These are phyloP conservation scores for Aphrocallistes beatrix DNA, from an alignment of 37 sponge, comb jelly and placozoan genomes.

Conservation along the genomic window DNA sequence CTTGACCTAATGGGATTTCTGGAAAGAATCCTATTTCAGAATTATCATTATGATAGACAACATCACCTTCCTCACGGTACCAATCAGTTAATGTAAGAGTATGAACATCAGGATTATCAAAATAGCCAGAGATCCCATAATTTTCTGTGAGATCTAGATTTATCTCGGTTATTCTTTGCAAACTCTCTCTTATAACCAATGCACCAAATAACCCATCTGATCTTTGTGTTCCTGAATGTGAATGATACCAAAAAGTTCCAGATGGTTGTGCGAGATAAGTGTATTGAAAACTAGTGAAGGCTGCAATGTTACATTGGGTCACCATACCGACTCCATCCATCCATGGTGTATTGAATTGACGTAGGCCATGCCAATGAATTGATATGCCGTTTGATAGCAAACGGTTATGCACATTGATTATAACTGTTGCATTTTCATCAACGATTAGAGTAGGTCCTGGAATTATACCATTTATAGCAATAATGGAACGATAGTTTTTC, in stretches of 20 bases:
- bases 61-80: slow-evolving; percentile 22
- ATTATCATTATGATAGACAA: not conserved
- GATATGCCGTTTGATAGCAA: slow-evolving; percentile 38
- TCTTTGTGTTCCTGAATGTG: slow-evolving; percentile 60
- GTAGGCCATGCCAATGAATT: slow-evolving; percentile 83
- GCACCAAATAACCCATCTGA: slow-evolving; percentile 66
- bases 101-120: slow-evolving; percentile 37
- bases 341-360: slow-evolving; percentile 44
- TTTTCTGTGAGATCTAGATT: not conserved
- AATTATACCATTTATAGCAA: slow-evolving; percentile 36
- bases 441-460: slow-evolving; percentile 56
- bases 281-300: slow-evolving; percentile 40
- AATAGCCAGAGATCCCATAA: not conserved
- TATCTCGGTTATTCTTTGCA: not conserved
- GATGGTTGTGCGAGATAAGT: slow-evolving; percentile 38
- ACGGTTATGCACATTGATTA: slow-evolving; percentile 34
- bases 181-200: slow-evolving; percentile 39
- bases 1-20: not conserved
- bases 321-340: slow-evolving; percentile 65
- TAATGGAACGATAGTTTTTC: slow-evolving; percentile 28
- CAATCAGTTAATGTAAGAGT: slow-evolving; percentile 54
- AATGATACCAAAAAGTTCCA: slow-evolving; percentile 76
- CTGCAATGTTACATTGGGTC: slow-evolving; percentile 49
- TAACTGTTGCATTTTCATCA: slow-evolving; percentile 24
- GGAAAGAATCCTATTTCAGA: not conserved